phyloP scores from a whole-genome alignment of 92 coral and sea anemone genomes.

The Hydrozoanthus gracilis region DNA sequence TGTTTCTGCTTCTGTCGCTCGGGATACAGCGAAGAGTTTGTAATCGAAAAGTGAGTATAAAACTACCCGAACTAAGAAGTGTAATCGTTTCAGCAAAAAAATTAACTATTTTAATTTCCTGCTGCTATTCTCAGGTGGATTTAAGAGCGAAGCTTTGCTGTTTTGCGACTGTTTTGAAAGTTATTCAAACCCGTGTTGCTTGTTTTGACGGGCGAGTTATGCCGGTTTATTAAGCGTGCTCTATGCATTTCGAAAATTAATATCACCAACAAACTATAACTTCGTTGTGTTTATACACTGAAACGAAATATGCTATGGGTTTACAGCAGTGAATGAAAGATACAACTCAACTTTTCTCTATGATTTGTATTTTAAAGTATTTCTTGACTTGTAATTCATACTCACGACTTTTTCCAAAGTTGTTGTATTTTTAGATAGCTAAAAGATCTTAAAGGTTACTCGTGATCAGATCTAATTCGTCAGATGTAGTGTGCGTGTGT shows the following conservation, averaged over 20 bases:
- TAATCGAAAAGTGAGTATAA: slow-evolving; percentile 31
- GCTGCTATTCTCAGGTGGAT: neutral
- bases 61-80: too few relatives aligned
- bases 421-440: too few relatives aligned
- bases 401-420: neutral
- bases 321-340: neutral
- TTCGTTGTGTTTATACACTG: neutral
- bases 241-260: neutral
- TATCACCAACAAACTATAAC: neutral
- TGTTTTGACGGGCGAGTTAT: too few relatives aligned
- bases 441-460: too few relatives aligned
- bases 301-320: neutral
- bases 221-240: neutral
- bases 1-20: slow-evolving; percentile 15
- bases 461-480: too few relatives aligned
- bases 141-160: too few relatives aligned
- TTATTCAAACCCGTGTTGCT: too few relatives aligned
- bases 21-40: slow-evolving; percentile 28
- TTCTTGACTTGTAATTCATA: neutral
- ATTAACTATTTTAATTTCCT: neutral
- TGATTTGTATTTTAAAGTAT: neutral
- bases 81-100: neutral
- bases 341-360: neutral
- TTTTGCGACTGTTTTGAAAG: too few relatives aligned
- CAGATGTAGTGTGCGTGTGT: too few relatives aligned